Conservation (phyloP, 2,888 invertebrate species). For the Cheiracanthium punctorium region DNA sequence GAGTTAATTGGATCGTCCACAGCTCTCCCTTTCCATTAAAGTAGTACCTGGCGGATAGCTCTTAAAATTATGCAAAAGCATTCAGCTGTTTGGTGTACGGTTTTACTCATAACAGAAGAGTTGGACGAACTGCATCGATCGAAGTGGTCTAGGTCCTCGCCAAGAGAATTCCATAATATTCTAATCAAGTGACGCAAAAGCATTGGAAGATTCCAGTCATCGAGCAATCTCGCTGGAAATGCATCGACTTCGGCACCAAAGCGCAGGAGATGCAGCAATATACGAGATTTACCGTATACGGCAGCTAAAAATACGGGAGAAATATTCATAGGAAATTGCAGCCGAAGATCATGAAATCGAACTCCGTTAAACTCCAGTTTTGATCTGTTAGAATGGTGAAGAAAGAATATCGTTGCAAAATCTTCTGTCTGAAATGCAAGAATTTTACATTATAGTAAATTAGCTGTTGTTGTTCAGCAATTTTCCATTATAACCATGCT, state of each 20-base stretch:
- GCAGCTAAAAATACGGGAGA: constrained; percentile 43
- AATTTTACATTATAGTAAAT: too few species aligned
- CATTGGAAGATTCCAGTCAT: constrained; percentile 51
- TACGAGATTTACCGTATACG: constrained; percentile 31
- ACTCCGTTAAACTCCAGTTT: constrained; percentile 16
- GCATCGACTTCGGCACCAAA: constrained; percentile 22
- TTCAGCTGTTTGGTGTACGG: constrained; percentile 11
- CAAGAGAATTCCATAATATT: constrained; percentile 36
- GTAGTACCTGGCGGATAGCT: constrained; percentile 31
- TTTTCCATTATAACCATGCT: too few species aligned
- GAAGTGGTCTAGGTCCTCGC: not conserved
- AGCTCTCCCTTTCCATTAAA: too few species aligned
- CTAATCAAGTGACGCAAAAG: constrained; percentile 36
- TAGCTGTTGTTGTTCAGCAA: too few species aligned
- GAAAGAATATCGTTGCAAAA: constrained; percentile 32
- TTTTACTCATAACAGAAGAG: constrained; percentile 23
- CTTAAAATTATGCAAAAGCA: constrained; percentile 35
- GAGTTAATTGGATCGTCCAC: too few species aligned
- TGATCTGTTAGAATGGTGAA: constrained; percentile 35
- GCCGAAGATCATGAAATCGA: constrained; percentile 29
- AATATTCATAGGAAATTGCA: constrained; percentile 26
- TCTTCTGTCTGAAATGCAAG: constrained; percentile 38
- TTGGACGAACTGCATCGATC: not conserved
- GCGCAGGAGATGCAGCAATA: constrained; percentile 18
- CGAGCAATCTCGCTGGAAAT: not conserved